phyloP scores from a whole-genome alignment of 2,888 invertebrate genomes.

The Caprella mutica region DNA sequence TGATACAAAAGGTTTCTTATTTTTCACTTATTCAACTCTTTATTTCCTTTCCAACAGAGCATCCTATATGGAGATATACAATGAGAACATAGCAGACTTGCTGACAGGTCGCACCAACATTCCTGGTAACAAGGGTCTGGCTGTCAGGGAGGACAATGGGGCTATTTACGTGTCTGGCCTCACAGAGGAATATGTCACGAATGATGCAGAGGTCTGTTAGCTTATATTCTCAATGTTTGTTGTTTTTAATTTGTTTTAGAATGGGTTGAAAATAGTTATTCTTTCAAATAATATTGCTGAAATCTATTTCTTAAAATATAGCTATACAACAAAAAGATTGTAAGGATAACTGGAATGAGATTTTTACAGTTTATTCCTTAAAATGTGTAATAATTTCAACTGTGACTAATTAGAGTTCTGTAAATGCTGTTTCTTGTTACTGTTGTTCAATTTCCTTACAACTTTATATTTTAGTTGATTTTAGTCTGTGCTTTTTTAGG shows the following conservation, averaged over 20 bases:
- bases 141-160: constrained; percentile 21
- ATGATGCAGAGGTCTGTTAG: constrained; percentile 17
- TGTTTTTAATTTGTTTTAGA: too few species aligned
- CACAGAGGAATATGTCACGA: constrained; percentile 27
- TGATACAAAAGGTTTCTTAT: constrained; percentile 17
- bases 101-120: constrained; percentile 42
- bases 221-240: too few species aligned
- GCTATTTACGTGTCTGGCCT: constrained; percentile 23
- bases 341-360: not conserved
- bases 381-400: too few species aligned
- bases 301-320: too few species aligned
- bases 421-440: not conserved
- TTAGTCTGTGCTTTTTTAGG: too few species aligned
- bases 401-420: too few species aligned
- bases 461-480: not conserved
- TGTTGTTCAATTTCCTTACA: not conserved
- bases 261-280: too few species aligned
- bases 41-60: constrained; percentile 48
- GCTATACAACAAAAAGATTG: too few species aligned
- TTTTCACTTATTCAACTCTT: not conserved
- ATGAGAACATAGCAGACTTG: constrained; percentile 68
- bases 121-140: constrained; percentile 6
- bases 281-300: too few species aligned
- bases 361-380: not conserved
- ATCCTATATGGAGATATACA: constrained; percentile 78